A percentile compares a stretch with the other conserved stretches of the same genome.
Conservation (phyloP, 2,888 invertebrate genomes). For the Lydus trimaculatus region DNA sequence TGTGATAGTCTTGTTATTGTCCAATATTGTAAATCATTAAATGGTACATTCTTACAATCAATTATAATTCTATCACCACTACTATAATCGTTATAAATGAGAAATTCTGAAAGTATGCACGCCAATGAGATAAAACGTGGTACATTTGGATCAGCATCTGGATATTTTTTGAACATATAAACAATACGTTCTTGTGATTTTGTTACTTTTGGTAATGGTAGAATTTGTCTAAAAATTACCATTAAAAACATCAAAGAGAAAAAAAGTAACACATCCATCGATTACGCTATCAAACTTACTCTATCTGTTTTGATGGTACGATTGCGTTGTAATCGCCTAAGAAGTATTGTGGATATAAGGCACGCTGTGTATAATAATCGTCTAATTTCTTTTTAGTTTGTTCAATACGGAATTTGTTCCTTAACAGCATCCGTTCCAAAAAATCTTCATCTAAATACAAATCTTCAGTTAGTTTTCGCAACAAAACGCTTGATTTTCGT, state of each 20-base stretch:
- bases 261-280: no score
- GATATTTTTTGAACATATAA: background rate
- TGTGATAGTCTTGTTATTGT: background rate
- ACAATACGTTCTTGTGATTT: background rate
- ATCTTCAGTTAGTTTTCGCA: no score
- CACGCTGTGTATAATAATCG: slow-evolving; percentile 3
- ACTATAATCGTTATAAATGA: background rate
- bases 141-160: background rate
- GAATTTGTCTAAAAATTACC: background rate
- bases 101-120: background rate
- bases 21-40: background rate
- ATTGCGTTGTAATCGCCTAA: background rate
- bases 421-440: slow-evolving; percentile 13
- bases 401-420: slow-evolving; percentile 19
- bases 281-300: no score
- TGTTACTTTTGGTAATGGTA: background rate
- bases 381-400: slow-evolving; percentile 16
- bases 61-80: background rate
- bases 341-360: background rate
- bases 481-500: no score
- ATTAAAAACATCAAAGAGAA: no score
- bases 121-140: background rate
- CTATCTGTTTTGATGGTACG: background rate
- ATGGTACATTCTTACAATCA: background rate
- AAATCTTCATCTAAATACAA: slow-evolving; percentile 8